Evolutionary conservation across 1,140 invertebrate genomes (phyloP), one percentile per base, ranked within the genome.

Genomic region (Chrysoperla carnea): DNA sequence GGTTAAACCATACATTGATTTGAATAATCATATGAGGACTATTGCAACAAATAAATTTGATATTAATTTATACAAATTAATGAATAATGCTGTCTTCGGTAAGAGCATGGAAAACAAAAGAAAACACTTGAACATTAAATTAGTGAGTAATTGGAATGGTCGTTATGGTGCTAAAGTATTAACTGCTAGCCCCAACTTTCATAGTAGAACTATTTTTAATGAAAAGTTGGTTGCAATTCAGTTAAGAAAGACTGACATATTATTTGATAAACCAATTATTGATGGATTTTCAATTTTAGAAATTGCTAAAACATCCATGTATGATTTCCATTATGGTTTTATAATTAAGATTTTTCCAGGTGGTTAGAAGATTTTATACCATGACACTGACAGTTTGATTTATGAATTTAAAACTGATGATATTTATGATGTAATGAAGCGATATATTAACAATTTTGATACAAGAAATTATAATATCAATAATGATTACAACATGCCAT

Each of bases 371-470:
- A 29, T 42, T 54, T 14, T 63, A 63, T 44, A 58, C 48, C 1
- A n/a, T n/a, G 62, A 66, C 47, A 65, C 62, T 0, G 59, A 64
- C 50, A 53, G 48, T 38, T 52, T 62, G 6, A 53, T 61, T 35
- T 64, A 61, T 50, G 43, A 59, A 11, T 46, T 60, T 41, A 7
- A 40, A 8, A 48, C 44, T 14, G 36, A 46, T 12, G 44, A 62
- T 47, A 41, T 57, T 15, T 61, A 59, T 47, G 38, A 52, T 17
- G 40, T 46, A 28, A 51, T 59, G 11, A 53, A 50, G 41, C 36
- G 33, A 8, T 38, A 54, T 45, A 41, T 50, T n/a, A 23, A 43
- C 29, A 37, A 46, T 29, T 55, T 60, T 45, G 56, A 60, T 49
- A 60, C 55, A 13, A 45, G 42, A 12, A 49, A 56, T 47, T 50